These are phyloP conservation scores for Mustela nigripes DNA, from an alignment of 2,113 vertebrate genomes.

Conservation along the genomic window DNA sequence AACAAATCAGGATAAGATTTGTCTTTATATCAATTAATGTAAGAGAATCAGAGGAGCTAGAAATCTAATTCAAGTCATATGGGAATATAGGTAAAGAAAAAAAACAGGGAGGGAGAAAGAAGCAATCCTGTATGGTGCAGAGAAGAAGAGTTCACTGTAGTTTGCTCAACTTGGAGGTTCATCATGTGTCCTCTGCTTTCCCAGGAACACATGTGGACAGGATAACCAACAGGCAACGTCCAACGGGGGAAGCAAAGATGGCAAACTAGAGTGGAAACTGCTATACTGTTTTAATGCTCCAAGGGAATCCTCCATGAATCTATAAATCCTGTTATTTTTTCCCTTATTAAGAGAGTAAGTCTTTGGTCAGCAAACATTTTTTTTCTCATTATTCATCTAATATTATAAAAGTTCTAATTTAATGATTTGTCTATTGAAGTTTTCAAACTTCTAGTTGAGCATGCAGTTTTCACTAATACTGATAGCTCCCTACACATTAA, in stretches of 20 bases:
- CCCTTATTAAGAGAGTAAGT: not conserved
- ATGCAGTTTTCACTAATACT: not conserved
- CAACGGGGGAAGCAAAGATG: no score
- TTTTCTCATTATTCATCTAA: not conserved
- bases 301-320: not conserved
- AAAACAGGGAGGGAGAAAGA: not conserved
- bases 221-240: not conserved
- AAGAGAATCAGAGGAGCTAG: not conserved
- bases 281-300: not conserved
- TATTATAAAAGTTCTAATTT: not conserved
- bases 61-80: not conserved
- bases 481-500: not conserved
- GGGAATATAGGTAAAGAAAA: not conserved
- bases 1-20: not conserved
- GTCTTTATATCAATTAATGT: not conserved
- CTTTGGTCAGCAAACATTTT: not conserved
- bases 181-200: not conserved
- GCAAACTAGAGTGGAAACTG: not conserved
- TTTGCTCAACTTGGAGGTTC: not conserved
- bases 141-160: not conserved
- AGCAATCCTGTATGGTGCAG: not conserved
- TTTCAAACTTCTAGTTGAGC: conserved; percentile 27
- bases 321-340: not conserved
- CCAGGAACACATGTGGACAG: not conserved
- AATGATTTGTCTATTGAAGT: not conserved